These are phyloP conservation scores for Tupiocoris notatus DNA, from an alignment of 2,888 invertebrate genomes.

Conservation along the genomic window DNA sequence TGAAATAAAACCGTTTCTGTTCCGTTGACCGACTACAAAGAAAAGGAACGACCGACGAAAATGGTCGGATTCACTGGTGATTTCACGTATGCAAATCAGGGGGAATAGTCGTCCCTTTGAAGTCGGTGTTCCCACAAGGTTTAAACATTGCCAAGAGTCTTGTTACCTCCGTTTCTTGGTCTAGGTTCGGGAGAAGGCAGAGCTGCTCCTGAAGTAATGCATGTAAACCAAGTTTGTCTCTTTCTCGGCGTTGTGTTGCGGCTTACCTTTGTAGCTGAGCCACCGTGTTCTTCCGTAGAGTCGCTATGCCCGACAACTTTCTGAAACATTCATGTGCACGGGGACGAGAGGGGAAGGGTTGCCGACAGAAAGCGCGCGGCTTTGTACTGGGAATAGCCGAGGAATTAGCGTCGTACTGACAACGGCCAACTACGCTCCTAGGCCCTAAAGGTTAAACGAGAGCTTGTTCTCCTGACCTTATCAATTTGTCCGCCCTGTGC, in stretches of 20 bases:
- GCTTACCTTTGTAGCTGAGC: constrained; percentile 34
- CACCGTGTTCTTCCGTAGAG: not conserved
- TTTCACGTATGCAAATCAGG: constrained; percentile 39
- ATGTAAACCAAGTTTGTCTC: constrained; percentile 41
- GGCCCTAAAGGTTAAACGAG: not conserved
- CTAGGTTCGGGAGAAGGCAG: not conserved
- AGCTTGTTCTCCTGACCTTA: not conserved
- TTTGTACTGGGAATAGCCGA: not conserved
- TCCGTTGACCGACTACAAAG: not conserved
- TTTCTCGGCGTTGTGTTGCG: constrained; percentile 26
- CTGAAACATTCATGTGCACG: constrained; percentile 32
- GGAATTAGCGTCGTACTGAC: constrained; percentile 23
- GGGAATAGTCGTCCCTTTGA: constrained; percentile 35
- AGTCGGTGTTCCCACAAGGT: constrained; percentile 35
- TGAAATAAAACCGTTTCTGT: not conserved
- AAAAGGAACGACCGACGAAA: not conserved
- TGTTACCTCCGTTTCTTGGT: constrained; percentile 6
- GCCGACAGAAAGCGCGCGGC: not conserved
- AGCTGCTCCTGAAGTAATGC: constrained; percentile 36
- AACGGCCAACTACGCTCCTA: not conserved
- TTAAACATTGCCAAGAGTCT: constrained; percentile 40
- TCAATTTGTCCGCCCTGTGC: not conserved
- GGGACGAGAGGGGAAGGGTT: not conserved
- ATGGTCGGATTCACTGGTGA: constrained; percentile 1
- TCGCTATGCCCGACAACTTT: not conserved